These are phyloP conservation scores for Bombus difficillimus DNA, from an alignment of 1,140 invertebrate genomes.

Conservation along the genomic window DNA sequence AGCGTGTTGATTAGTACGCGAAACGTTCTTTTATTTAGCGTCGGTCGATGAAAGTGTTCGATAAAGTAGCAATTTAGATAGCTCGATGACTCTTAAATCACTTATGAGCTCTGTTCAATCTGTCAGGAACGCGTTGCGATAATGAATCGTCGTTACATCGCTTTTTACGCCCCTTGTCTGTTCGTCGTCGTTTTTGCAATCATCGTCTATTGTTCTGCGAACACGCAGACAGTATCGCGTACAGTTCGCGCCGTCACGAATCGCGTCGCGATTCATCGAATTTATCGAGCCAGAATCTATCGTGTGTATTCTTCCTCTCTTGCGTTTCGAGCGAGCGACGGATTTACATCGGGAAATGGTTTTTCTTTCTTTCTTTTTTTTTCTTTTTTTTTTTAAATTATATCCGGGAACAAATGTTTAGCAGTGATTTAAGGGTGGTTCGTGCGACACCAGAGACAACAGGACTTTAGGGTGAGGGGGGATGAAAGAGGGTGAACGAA, in stretches of 20 bases:
- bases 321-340: neutral
- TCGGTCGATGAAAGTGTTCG: neutral
- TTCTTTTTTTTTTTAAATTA: neutral
- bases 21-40: neutral
- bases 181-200: slow-evolving; percentile 41
- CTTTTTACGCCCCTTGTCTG: slow-evolving; percentile 23
- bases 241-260: neutral
- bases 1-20: slow-evolving; percentile 26
- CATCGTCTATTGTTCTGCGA: slow-evolving; percentile 37
- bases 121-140: neutral
- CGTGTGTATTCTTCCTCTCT: neutral
- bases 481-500: neutral
- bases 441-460: slow-evolving; percentile 1
- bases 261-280: slow-evolving; percentile 30
- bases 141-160: slow-evolving; percentile 43
- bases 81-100: slow-evolving; percentile 27
- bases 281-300: slow-evolving; percentile 8
- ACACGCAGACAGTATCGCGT: neutral
- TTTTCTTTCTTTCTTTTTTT: neutral
- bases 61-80: neutral
- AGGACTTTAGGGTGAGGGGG: neutral
- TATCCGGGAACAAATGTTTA: slow-evolving; percentile 13
- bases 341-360: neutral
- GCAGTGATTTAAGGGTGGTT: slow-evolving; percentile 11
- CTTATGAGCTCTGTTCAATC: neutral